Conservation (phyloP, 2,888 invertebrate genomes). For the Hylaea fasciaria region DNA sequence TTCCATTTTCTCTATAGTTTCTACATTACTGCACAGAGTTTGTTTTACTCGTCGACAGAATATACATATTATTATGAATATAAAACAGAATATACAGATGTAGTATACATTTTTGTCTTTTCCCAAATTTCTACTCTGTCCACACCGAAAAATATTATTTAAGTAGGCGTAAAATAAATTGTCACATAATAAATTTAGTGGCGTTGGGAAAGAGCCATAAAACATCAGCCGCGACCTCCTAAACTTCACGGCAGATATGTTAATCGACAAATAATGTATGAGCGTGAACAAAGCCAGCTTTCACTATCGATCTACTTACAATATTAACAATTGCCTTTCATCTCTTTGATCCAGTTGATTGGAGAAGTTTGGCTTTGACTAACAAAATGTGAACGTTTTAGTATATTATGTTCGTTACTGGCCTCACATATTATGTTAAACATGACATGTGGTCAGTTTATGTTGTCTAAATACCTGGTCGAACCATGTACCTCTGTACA, state of each 20-base stretch:
- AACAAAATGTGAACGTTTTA: background rate
- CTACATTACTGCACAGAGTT: too few relatives aligned
- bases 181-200: slow-evolving; percentile 20
- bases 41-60: too few relatives aligned
- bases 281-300: slow-evolving; percentile 35
- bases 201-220: slow-evolving; percentile 16
- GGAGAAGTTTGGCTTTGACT: background rate
- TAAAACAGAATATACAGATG: too few relatives aligned
- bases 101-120: too few relatives aligned
- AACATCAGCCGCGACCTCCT: slow-evolving; percentile 22
- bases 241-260: slow-evolving; percentile 24
- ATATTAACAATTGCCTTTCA: slow-evolving; percentile 35
- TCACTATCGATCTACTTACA: slow-evolving; percentile 39
- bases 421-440: too few relatives aligned
- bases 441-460: too few relatives aligned
- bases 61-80: too few relatives aligned
- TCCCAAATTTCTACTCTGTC: too few relatives aligned
- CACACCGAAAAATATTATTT: background rate
- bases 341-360: slow-evolving; percentile 7
- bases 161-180: slow-evolving; percentile 8
- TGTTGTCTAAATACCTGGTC: too few relatives aligned
- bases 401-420: too few relatives aligned
- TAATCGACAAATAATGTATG: slow-evolving; percentile 40
- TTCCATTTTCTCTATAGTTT: too few relatives aligned
- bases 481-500: too few relatives aligned